A percentile compares a stretch with the other conserved stretches of the same genome.
These are phyloP conservation scores for Cossypha caffra DNA, from an alignment of 2,797 vertebrate species.

Conservation along the genomic window DNA sequence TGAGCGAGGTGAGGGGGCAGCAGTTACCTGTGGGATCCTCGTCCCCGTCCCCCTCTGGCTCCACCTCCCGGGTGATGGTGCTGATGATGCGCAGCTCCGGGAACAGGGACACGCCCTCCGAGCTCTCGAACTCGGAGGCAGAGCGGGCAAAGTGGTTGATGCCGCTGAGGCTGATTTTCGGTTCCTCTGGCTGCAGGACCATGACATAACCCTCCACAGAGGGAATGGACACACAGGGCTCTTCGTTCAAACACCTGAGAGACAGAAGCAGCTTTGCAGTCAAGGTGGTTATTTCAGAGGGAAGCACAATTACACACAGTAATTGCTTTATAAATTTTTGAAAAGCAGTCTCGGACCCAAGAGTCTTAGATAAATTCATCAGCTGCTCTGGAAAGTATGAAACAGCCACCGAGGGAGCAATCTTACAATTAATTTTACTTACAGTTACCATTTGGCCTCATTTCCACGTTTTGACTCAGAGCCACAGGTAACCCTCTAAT, in stretches of 20 bases:
- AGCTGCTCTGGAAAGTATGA: not conserved
- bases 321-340: slow-evolving; percentile 28
- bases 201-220: slow-evolving; percentile 91
- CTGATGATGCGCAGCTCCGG: slow-evolving; percentile 96
- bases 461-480: not conserved
- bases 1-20: not conserved
- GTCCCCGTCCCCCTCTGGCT: slow-evolving; percentile 85
- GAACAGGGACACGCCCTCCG: slow-evolving; percentile 90
- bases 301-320: not conserved
- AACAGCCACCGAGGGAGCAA: slow-evolving; percentile 1
- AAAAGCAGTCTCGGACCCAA: not conserved
- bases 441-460: slow-evolving; percentile 23
- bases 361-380: slow-evolving; percentile 31
- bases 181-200: slow-evolving; percentile 96
- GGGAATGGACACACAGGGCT: slow-evolving; percentile 85
- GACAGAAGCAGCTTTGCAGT: not conserved
- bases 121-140: slow-evolving; percentile 91
- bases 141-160: slow-evolving; percentile 96
- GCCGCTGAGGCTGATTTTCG: slow-evolving; percentile 96
- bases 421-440: slow-evolving; percentile 39
- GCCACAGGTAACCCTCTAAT: not conserved
- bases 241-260: slow-evolving; percentile 89
- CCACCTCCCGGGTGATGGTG: slow-evolving; percentile 94
- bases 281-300: not conserved
- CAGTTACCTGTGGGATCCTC: slow-evolving; percentile 92